These are phyloP conservation scores for Calliphora vomitoria DNA, from an alignment of 2,888 invertebrate genomes.

Conservation along the genomic window DNA sequence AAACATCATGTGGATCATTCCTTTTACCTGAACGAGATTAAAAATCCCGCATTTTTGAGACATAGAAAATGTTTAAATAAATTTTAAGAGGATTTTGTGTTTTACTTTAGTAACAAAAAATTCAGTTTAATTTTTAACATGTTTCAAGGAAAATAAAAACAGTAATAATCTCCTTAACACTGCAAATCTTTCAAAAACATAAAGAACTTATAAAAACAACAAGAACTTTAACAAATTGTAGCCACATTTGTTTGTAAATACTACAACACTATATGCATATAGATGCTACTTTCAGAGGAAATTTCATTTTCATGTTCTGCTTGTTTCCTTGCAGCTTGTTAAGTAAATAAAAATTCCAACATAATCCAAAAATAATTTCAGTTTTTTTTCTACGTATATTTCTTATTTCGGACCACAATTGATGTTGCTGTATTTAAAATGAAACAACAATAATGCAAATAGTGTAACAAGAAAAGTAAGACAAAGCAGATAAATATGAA, in stretches of 20 bases:
- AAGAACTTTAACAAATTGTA: not conserved
- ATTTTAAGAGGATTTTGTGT: not conserved
- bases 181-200: not conserved
- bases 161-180: not conserved
- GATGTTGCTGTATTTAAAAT: constrained; percentile 1
- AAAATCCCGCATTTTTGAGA: too few species aligned
- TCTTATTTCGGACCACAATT: constrained; percentile 1
- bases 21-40: too few species aligned
- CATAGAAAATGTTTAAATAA: too few species aligned
- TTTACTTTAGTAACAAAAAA: not conserved
- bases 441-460: not conserved
- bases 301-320: not conserved
- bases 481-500: constrained; percentile 15
- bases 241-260: constrained; percentile 1
- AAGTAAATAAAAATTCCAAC: constrained; percentile 20
- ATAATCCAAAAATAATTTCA: constrained; percentile 17
- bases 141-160: not conserved
- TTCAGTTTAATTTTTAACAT: not conserved
- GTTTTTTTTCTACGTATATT: not conserved
- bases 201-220: not conserved
- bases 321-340: not conserved
- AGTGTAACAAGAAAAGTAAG: not conserved
- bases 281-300: not conserved
- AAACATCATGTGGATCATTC: too few species aligned
- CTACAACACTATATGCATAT: not conserved